Evolutionary conservation across 2,797 vertebrate genomes (phyloP).

Genomic region (Mormyrus proboscirostris): DNA sequence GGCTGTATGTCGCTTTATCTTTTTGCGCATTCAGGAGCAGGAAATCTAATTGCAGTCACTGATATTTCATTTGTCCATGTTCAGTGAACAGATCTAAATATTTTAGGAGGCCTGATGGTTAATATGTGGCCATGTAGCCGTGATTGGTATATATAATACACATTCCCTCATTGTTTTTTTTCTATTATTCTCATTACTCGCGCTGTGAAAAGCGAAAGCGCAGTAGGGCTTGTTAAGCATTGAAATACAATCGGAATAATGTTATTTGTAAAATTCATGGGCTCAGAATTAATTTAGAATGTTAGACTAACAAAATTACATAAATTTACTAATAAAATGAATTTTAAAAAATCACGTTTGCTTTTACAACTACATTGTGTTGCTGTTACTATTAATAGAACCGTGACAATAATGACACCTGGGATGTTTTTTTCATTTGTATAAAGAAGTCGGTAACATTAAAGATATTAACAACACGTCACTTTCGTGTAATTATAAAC

Average conservation of each 20-base stretch:
- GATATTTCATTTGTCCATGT: background rate
- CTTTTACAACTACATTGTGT: background rate
- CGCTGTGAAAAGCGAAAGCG: background rate
- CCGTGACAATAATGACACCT: background rate
- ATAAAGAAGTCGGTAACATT: background rate
- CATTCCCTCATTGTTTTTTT: background rate
- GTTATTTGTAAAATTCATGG: background rate
- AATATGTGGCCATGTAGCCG: background rate
- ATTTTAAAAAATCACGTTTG: background rate
- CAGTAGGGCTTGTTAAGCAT: background rate
- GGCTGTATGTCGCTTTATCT: background rate
- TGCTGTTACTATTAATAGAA: background rate
- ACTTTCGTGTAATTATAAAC: background rate
- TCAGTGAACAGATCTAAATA: background rate
- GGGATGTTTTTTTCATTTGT: background rate
- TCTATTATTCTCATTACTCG: background rate
- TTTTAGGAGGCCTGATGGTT: slow-evolving; percentile 2
- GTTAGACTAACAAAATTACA: background rate
- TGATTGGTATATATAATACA: background rate
- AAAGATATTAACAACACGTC: background rate
- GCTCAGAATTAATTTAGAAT: background rate
- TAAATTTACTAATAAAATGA: background rate
- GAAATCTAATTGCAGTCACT: background rate
- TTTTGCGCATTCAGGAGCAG: background rate
- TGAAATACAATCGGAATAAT: background rate